Percentiles rank a stretch among this genome's conserved stretches.
phyloP scores from a whole-genome alignment of 2,113 vertebrate genomes.

The Rhineura floridana region DNA sequence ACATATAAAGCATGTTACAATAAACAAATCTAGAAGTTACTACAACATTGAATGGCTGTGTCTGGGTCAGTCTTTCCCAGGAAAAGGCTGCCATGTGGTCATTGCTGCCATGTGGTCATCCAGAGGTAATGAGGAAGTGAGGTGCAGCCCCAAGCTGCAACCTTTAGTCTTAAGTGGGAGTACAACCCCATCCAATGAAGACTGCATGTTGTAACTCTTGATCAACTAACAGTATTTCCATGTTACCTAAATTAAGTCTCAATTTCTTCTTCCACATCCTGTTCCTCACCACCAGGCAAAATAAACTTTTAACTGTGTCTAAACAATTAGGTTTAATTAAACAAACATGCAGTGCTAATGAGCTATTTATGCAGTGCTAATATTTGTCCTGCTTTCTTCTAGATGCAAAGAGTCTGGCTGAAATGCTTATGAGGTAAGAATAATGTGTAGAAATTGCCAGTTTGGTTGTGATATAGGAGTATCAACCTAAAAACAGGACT shows the following conservation, averaged over 20 bases:
- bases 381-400: constrained; percentile 75
- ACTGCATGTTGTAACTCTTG: not conserved
- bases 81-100: not conserved
- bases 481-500: not conserved
- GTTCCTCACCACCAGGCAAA: constrained; percentile 8
- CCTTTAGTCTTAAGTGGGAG: not conserved
- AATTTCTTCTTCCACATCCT: not conserved
- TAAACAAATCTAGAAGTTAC: not conserved
- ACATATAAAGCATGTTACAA: not conserved
- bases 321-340: constrained; percentile 22
- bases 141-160: not conserved
- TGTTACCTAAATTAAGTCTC: not conserved
- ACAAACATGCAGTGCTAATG: not conserved
- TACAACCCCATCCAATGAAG: not conserved
- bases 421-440: constrained; percentile 99
- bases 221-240: not conserved
- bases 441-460: not conserved
- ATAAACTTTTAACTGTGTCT: constrained; percentile 15
- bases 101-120: not conserved
- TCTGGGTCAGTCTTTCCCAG: too few relatives aligned
- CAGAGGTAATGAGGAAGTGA: not conserved
- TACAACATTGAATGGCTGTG: not conserved
- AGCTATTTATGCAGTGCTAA: constrained; percentile 37
- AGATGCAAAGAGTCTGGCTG: constrained; percentile 99
- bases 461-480: not conserved